Percentiles rank a stretch among this genome's conserved stretches.
These are phyloP conservation scores for Phrynosoma blainvillii DNA, from an alignment of 2,113 vertebrate species.

Conservation along the genomic window DNA sequence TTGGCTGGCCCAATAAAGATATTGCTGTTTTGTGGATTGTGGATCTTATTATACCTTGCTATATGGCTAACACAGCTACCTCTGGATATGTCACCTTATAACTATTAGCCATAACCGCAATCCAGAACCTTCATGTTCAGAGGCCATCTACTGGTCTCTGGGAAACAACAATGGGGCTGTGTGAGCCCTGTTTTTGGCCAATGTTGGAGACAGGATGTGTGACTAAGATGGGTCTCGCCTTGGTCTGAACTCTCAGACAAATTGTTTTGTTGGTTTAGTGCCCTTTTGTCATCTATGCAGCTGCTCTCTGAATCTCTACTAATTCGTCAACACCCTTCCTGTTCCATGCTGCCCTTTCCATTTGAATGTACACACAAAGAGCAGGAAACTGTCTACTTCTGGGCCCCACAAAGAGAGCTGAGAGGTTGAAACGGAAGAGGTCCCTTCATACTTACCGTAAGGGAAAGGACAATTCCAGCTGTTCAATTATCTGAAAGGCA, in stretches of 20 bases:
- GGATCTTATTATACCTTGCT: no score
- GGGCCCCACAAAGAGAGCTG: fast-evolving
- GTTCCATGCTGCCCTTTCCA: neutral
- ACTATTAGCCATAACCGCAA: neutral
- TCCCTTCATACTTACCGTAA: constrained; percentile 75
- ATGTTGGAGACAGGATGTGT: neutral
- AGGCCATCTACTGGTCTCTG: neutral
- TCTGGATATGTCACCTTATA: no score
- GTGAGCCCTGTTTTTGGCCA: no score
- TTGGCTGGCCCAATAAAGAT: no score
- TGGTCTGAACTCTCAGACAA: no score
- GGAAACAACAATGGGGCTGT: no score
- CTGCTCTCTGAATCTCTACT: neutral
- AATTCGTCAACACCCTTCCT: neutral
- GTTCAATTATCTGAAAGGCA: constrained; percentile 83
- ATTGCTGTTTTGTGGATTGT: no score
- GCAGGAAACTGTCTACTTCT: neutral
- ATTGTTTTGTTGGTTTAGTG: no score
- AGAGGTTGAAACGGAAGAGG: fast-evolving
- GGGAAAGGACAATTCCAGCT: constrained; percentile 88
- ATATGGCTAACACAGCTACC: no score
- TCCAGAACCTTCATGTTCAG: no score
- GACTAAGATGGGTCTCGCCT: neutral
- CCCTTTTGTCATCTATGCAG: neutral
- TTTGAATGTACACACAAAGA: no score